Evolutionary conservation across 2,113 vertebrate genomes (phyloP).

Genomic region (Labeo rohita): DNA sequence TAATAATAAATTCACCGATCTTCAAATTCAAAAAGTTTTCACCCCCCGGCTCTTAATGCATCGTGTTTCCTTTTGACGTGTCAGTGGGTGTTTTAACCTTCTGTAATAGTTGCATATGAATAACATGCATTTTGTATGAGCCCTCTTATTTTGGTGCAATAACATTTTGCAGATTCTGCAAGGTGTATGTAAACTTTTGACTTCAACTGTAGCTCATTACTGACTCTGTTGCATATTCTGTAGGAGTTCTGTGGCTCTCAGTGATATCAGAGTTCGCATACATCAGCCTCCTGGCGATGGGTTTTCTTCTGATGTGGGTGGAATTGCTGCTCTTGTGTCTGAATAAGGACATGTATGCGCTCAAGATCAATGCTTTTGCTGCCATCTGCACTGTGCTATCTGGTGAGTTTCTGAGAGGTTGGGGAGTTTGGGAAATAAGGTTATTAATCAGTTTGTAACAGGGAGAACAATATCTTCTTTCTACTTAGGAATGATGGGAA

Average conservation of each 20-base stretch:
- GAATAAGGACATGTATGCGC: slow-evolving; percentile 77
- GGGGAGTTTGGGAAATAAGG: not conserved
- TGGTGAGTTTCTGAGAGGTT: slow-evolving; percentile 46
- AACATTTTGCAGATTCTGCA: no score
- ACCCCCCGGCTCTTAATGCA: no score
- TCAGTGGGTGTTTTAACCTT: no score
- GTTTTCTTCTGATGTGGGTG: slow-evolving; percentile 83
- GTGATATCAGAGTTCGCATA: slow-evolving; percentile 82
- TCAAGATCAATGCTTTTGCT: slow-evolving; percentile 84
- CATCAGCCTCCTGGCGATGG: slow-evolving; percentile 79
- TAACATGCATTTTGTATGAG: no score
- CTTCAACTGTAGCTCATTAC: not conserved
- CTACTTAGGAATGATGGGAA: slow-evolving; percentile 77
- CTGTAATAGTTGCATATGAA: no score
- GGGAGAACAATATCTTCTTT: not conserved
- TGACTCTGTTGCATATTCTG: not conserved
- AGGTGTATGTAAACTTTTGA: no score
- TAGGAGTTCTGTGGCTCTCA: slow-evolving; percentile 84
- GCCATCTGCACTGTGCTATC: slow-evolving; percentile 84
- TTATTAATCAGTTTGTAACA: not conserved
- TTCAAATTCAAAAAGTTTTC: no score
- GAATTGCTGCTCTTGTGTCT: slow-evolving; percentile 76
- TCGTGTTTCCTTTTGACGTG: no score
- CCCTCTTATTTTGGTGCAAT: no score
- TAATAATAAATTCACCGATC: no score